These are phyloP conservation scores for Bovichtus diacanthus DNA, from an alignment of 2,797 vertebrate genomes.

Conservation along the genomic window DNA sequence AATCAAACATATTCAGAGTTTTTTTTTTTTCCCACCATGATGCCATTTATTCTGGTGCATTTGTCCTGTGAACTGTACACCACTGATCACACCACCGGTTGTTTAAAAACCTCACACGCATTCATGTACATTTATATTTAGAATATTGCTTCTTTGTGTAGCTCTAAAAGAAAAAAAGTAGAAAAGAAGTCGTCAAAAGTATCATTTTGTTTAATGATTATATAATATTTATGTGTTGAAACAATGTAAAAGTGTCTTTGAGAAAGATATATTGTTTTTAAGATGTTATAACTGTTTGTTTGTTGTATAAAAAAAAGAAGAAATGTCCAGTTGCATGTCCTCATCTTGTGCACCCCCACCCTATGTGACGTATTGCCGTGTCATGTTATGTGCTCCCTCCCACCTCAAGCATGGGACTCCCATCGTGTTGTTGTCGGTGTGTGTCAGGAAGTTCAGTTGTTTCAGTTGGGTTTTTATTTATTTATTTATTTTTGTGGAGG, in stretches of 20 bases:
- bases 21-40: background rate
- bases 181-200: background rate
- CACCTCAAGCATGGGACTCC: slow-evolving; percentile 78
- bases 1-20: slow-evolving; percentile 42
- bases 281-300: slow-evolving; percentile 18
- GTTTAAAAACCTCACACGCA: slow-evolving; percentile 48
- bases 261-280: background rate
- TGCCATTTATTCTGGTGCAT: slow-evolving; percentile 7
- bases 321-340: slow-evolving; percentile 79
- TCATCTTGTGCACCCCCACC: slow-evolving; percentile 68
- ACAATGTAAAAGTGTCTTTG: background rate
- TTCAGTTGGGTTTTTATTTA: too few species aligned
- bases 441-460: slow-evolving; percentile 61
- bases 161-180: background rate
- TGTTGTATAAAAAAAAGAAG: too few species aligned
- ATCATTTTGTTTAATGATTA: background rate
- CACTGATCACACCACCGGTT: slow-evolving; percentile 72
- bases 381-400: slow-evolving; percentile 72
- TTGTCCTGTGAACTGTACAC: slow-evolving; percentile 38
- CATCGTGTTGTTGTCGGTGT: slow-evolving; percentile 56
- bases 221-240: background rate
- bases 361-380: slow-evolving; percentile 66
- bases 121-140: background rate
- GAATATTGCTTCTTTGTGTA: background rate
- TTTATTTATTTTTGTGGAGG: too few species aligned